Evolutionary conservation across 2,113 vertebrate species (phyloP).

Genomic region (Actenoides hombroni): DNA sequence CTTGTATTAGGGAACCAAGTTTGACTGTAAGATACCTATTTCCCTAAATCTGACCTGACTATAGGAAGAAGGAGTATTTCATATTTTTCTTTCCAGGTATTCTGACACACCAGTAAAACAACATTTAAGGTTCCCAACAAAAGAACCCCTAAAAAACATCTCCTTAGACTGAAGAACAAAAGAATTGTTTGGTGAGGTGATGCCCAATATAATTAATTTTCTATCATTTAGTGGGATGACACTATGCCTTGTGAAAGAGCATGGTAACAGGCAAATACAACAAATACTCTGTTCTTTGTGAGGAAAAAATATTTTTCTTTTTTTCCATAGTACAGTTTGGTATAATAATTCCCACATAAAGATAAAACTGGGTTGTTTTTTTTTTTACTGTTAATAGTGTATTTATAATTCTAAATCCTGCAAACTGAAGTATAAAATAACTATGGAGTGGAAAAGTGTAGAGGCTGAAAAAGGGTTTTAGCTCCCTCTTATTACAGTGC

Average conservation of each 20-base stretch:
- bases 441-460: not conserved
- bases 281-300: not conserved
- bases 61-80: not conserved
- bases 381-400: not conserved
- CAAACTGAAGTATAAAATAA: not conserved
- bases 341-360: not conserved
- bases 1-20: not conserved
- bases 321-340: not conserved
- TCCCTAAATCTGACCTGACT: not conserved
- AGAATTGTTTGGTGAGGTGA: not conserved
- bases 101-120: not conserved
- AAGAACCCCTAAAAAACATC: not conserved
- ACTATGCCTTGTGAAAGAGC: not conserved
- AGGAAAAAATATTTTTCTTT: rapidly evolving
- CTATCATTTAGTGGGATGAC: not conserved
- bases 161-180: not conserved
- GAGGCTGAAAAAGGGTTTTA: not conserved
- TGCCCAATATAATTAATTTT: not conserved
- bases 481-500: not conserved
- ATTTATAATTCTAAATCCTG: not conserved
- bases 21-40: not conserved
- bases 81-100: not conserved
- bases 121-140: not conserved
- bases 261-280: not conserved
- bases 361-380: not conserved